Evolutionary conservation across 2,888 invertebrate genomes (phyloP), one percentile per base, ranked within the genome.

Genomic region (Meiosimyza platycephala): DNA sequence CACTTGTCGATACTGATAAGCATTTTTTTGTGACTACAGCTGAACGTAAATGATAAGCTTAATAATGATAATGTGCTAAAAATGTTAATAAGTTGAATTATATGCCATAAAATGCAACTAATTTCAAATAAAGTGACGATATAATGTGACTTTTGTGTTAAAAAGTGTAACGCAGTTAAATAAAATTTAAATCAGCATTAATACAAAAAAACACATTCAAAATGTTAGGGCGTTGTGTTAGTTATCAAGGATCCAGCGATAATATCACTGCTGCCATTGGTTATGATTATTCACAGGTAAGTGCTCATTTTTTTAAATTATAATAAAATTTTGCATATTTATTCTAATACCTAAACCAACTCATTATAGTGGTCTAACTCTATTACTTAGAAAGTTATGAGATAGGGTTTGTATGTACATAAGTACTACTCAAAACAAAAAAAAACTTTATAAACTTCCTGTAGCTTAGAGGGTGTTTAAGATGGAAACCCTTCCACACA

Each of bases 231-330:
- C 85, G 86, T 66, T 88, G 87, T 75, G 87, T 88, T 59, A 85
- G 86, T 75, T 90, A 91, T 82, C 93, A 93, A 87, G 93, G 93
- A 81, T 93, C 94, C 79, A 92, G 91, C 77, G 94, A 94, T 88
- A 94, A 94, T 87, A 92, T 94, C 75, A 84, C 87, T 68, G 81
- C 82, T 71, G 81, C 83, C 66, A 78, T 82, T 76, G 86, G 92
- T 91, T 76, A 91, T 90, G 83, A 92, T 91, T 83, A 93, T 91
- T 85, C 90, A 91, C 82, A 93, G 93, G 93, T 93, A 80, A 73
- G 86, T 83, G 13, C 13, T 47, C 15, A 18, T 6, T 63, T 15
- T 28, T 0, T 7, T 63, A n/a, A 59, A 55, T 18, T 22, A 13
- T 64, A 57, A 57, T n/a, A 16, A 65, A 1, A 40, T 50, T 22